Evolutionary conservation across 1,140 invertebrate genomes (phyloP).

Genomic region (Euglossa dilemma): DNA sequence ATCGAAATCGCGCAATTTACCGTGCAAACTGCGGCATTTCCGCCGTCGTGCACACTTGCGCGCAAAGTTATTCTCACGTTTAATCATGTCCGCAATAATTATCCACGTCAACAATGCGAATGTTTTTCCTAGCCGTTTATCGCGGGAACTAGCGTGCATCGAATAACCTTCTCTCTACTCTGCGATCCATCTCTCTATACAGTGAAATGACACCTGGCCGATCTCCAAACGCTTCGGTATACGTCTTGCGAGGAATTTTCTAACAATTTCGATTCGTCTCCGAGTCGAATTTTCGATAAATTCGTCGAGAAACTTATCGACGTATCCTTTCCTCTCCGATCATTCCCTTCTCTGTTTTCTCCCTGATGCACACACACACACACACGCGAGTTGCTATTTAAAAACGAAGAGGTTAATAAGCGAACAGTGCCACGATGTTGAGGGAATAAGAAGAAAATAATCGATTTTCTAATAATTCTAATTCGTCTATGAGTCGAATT

Average conservation of each 20-base stretch:
- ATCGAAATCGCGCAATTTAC: slow-evolving; percentile 51
- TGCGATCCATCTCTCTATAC: no score
- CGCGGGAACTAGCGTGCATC: background rate
- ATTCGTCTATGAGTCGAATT: no score
- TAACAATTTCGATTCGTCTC: no score
- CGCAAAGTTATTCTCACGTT: slow-evolving; percentile 43
- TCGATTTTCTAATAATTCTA: no score
- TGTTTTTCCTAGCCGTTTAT: slow-evolving; percentile 43
- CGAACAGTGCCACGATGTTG: background rate
- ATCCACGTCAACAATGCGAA: slow-evolving; percentile 41
- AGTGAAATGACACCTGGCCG: no score
- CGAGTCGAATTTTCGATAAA: no score
- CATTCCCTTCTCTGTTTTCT: no score
- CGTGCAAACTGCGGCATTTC: slow-evolving; percentile 39
- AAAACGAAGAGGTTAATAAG: background rate
- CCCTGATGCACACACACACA: no score
- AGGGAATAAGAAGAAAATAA: background rate
- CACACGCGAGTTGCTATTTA: background rate
- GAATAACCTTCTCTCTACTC: background rate
- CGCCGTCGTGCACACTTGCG: slow-evolving; percentile 41
- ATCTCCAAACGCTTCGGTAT: no score
- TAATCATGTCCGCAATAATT: slow-evolving; percentile 43
- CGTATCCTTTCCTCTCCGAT: no score
- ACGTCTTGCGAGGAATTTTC: background rate
- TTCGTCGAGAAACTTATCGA: no score